phyloP scores from a whole-genome alignment of 1,140 invertebrate genomes.

The Brachionus manjavacas region DNA sequence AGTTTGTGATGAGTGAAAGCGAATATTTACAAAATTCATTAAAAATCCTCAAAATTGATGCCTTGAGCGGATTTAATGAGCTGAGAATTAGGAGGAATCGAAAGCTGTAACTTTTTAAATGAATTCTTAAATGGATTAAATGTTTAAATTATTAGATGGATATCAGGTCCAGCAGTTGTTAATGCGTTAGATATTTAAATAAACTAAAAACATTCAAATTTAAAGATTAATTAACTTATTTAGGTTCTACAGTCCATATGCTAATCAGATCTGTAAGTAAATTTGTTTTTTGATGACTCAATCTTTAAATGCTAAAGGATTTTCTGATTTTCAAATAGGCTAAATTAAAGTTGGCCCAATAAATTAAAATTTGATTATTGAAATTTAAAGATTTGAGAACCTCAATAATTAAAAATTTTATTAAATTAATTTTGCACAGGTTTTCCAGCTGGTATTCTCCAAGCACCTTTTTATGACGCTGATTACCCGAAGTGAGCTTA shows the following conservation, averaged over 20 bases:
- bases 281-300: background rate
- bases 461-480: constrained; percentile 46
- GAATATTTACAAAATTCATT: constrained; percentile 35
- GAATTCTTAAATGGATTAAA: too few relatives aligned
- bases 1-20: constrained; percentile 16
- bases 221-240: background rate
- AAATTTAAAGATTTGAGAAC: too few relatives aligned
- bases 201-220: background rate
- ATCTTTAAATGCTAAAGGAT: too few relatives aligned
- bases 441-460: constrained; percentile 40
- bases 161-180: constrained; percentile 28
- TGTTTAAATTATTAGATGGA: background rate
- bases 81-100: background rate
- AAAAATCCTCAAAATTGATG: constrained; percentile 6
- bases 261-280: constrained; percentile 34
- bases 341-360: too few relatives aligned
- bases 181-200: constrained; percentile 9
- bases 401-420: background rate
- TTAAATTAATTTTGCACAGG: background rate
- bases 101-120: background rate
- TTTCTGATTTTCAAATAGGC: too few relatives aligned
- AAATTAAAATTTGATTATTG: background rate
- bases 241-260: constrained; percentile 39
- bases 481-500: constrained; percentile 33
- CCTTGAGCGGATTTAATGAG: background rate